Evolutionary conservation across 2,113 vertebrate genomes (phyloP), one percentile per base, ranked within the genome.

Genomic region (Rhea pennata): DNA sequence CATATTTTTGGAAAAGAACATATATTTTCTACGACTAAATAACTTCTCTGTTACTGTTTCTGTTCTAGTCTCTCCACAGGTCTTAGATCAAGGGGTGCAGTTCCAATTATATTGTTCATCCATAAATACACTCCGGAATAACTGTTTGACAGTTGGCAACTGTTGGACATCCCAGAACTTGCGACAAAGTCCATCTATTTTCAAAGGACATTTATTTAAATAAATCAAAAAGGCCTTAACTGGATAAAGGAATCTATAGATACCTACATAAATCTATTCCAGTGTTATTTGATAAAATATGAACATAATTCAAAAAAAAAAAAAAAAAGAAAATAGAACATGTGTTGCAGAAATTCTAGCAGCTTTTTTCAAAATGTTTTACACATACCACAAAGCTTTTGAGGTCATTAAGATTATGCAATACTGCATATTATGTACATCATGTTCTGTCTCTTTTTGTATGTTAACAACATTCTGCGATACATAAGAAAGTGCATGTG

Each of bases 341-440:
- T 13, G 42, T 10, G 2, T 15, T 39, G 7, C 48, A 83, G 39
- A 62, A 84, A 67, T 59, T 74, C 26, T 77, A 81, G 44, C 5
- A 42, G 6, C 3, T 23, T 74, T 90, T 92, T 66, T 4, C 76
- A 48, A 78, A 73, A 42, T 29, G 15, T 17, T 42, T 67, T 67
- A 26, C 16, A 44, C 26, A 44, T 67, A 17, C 0, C 4, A 26
- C 14, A 36, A 72, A 65, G 8, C 8, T 80, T 92, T 90, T 81
- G 69, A 58, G 2, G 5, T 66, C n/a, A 23, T 6, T 69, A 5
- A 1, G 0, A 20, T 67, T 74, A 64, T 24, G 21, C 54, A 77
- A 39, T 15, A 74, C 7, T 51, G 2, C 2, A 23, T 7, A 19
- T 3, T 39, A 1, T 69, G 3, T 69, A 8, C 26, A 67, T 5